These are phyloP conservation scores for Ammodytes marinus DNA, from an alignment of 2,113 vertebrate genomes.

Conservation along the genomic window DNA sequence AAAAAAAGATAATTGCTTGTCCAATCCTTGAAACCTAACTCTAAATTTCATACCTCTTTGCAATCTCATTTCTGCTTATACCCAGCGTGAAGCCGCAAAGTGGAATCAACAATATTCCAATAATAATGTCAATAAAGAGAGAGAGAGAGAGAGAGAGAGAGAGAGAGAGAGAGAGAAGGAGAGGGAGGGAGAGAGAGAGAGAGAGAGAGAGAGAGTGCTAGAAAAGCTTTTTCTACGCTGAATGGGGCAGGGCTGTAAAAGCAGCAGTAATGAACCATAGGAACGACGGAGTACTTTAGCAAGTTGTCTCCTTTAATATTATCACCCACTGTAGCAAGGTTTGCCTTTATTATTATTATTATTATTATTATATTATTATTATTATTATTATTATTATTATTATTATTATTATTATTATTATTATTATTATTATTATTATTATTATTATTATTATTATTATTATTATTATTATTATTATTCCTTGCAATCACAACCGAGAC, in stretches of 20 bases:
- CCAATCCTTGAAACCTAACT: conserved; percentile 56
- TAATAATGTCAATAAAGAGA: conserved; percentile 61
- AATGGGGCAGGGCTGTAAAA: conserved; percentile 49
- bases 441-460: conserved; percentile 30
- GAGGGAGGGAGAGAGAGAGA: too few species aligned
- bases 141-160: not conserved
- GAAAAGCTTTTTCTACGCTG: conserved; percentile 35
- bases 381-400: conserved; percentile 41
- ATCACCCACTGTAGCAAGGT: conserved; percentile 46
- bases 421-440: conserved; percentile 17
- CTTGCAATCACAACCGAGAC: conserved; percentile 45
- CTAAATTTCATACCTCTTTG: conserved; percentile 73
- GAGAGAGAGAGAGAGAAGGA: conserved; percentile 17
- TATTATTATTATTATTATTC: conserved; percentile 36
- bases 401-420: conserved; percentile 40
- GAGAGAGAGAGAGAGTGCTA: conserved; percentile 33
- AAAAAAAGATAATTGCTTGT: conserved; percentile 44
- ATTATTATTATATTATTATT: conserved; percentile 37
- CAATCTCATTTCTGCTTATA: conserved; percentile 60
- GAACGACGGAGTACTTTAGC: conserved; percentile 65
- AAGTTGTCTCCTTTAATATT: conserved; percentile 61
- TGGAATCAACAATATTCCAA: conserved; percentile 65
- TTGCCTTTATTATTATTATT: conserved; percentile 46
- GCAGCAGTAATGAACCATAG: conserved; percentile 70
- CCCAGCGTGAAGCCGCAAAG: conserved; percentile 58